Conservation (phyloP, 2,113 vertebrate genomes). For the Loxodonta africana region DNA sequence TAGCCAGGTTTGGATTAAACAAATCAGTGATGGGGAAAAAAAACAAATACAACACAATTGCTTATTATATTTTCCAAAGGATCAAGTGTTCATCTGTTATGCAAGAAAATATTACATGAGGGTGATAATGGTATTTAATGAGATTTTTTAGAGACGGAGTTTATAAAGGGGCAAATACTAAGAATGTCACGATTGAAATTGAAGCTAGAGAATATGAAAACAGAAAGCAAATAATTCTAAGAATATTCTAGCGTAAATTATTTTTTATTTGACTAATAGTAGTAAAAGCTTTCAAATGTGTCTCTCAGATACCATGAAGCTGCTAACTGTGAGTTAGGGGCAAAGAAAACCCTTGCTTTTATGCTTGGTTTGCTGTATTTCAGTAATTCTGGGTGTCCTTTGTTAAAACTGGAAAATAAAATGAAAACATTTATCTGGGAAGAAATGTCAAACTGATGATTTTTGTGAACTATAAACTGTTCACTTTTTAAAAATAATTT, state of each 20-base stretch:
- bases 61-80: conserved; percentile 62
- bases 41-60: conserved; percentile 44
- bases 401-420: conserved; percentile 76
- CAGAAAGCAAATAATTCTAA: conserved; percentile 72
- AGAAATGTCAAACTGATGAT: conserved; percentile 82
- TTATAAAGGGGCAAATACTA: conserved; percentile 47
- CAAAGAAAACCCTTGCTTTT: conserved; percentile 79
- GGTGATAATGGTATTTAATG: conserved; percentile 16
- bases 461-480: conserved; percentile 80
- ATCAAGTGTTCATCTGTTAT: conserved; percentile 32
- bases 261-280: conserved; percentile 76
- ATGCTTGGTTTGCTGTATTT: conserved; percentile 78
- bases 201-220: conserved; percentile 70
- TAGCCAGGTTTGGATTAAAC: conserved; percentile 50
- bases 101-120: conserved; percentile 49
- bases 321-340: conserved; percentile 78
- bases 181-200: conserved; percentile 42
- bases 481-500: conserved; percentile 80
- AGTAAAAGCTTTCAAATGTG: conserved; percentile 67
- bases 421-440: conserved; percentile 75
- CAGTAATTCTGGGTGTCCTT: conserved; percentile 75
- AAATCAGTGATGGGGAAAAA: neutral
- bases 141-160: conserved; percentile 10
- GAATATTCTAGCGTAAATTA: conserved; percentile 80
- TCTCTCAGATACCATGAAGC: conserved; percentile 60